Base-by-base conservation (phyloP, 2,113 vertebrate genomes). In the Sula dactylatra region DNA sequence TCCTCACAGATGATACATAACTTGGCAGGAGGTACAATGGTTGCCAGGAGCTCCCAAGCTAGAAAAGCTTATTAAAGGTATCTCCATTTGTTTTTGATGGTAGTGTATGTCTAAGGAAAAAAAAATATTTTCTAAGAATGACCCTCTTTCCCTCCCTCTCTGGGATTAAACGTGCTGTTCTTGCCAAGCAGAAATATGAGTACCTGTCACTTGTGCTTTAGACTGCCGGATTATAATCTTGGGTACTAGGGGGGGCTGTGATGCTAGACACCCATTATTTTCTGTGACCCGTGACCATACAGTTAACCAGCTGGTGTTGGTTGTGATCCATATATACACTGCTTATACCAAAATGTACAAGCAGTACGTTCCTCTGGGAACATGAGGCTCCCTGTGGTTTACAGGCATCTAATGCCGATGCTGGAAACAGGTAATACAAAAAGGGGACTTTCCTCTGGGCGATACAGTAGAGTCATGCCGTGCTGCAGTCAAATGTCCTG, bases 361-460 rank as follows among this genome's bases (percentile, higher is more conserved):
- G n/a, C n/a, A n/a, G n/a, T n/a, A n/a, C n/a, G n/a, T n/a, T n/a
- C 14, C 4, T 73, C 40, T 77, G 67, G 8, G 34, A 90, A 67
- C 1, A 1, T 3, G 10, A 52, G 7, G 11, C 5, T 71, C 1
- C 18, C 54, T 54, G 19, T 52, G 15, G 1, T 71, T 82, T 83
- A 17, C 29, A 84, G 42, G 7, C 11, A 11, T 38, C 22, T 64
- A 54, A 45, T 24, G 24, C 9, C n/a, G 34, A 1, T 74, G 24
- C 7, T 84, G 50, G 34, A 34, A 78, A 47, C 5, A 31, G 4
- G 15, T 24, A 42, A 27, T 11, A 67, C 5, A 21, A 31, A 87
- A 55, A 47, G 4, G 4, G 11, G 4, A 5, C 26, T 72, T 88
- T 22, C 10, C 34, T 55, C 10, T 20, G 38, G 26, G 4, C 12